Base-by-base conservation (phyloP, 2,113 vertebrate genomes). In the Ibidorhyncha struthersii region DNA sequence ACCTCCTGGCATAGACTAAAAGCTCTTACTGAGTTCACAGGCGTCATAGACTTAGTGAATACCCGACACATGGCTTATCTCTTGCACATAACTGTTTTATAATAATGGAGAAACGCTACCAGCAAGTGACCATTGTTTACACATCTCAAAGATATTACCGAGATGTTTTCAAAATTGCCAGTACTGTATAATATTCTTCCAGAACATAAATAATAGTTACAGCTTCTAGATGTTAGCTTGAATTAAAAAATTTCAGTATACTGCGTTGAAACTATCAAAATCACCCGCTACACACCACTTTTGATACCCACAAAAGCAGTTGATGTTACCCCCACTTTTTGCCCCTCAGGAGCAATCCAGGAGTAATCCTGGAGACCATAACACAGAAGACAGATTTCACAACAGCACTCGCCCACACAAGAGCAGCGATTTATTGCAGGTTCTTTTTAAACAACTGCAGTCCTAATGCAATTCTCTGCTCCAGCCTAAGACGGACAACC, bases 1-100 rank as follows among this genome's bases (percentile, higher is more conserved):
- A 89, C 93, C 81, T 95, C 80, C 79, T 95, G 84, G 86, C 66
- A 82, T 5, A 82, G 78, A 87, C 70, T 90, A 77, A 91, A 93
- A 89, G 55, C 78, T 87, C 56, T 85, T 79, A 43, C n/a, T 92
- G 83, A 70, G 50, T 76, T 93, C 90, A 92, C 15, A 86, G 80
- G 50, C 86, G 73, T 70, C 80, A 72, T 80, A 95, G 73, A 14
- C 63, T 59, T 36, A 32, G 58, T 56, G 81, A 88, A 72, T 91
- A 40, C 84, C 56, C 5, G 3, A 49, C 53, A 84, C 59, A 21
- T 21, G 32, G 67, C 69, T 93, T 43, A 25, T 88, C 70, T 94
- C 43, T 56, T 63, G 49, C 34, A 78, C 32, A 13, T 40, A 86
- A 63, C 27, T 82, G 27, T 77, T 82, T 70, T 59, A n/a, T 23